These are phyloP conservation scores for Nephila pilipes DNA, from an alignment of 1,140 invertebrate species.

Conservation along the genomic window DNA sequence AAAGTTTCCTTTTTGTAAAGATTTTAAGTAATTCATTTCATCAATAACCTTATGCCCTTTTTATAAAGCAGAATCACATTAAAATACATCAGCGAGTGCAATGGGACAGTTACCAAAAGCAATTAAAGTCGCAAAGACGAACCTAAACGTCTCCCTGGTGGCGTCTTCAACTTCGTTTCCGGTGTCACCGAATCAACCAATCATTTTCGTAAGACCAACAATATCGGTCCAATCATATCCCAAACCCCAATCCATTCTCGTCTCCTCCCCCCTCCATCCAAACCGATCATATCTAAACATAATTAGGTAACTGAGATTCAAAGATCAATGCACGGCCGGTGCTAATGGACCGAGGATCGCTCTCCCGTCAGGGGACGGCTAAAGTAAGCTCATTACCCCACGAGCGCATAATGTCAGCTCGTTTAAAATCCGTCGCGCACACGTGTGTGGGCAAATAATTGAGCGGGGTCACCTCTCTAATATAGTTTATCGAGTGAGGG, in stretches of 20 bases:
- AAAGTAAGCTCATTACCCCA: constrained; percentile 48
- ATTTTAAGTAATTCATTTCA: too few relatives aligned
- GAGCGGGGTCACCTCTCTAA: constrained; percentile 72
- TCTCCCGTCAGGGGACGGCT: background rate
- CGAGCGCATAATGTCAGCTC: constrained; percentile 49
- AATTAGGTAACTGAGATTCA: constrained; percentile 26
- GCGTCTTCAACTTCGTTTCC: background rate
- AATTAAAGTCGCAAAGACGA: too few relatives aligned
- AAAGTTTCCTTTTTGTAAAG: too few relatives aligned
- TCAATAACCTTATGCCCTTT: too few relatives aligned
- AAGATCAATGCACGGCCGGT: background rate
- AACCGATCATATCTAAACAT: background rate
- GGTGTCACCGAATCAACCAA: background rate
- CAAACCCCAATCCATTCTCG: background rate
- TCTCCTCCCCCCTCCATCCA: background rate
- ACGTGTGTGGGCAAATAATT: constrained; percentile 71
- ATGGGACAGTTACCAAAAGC: too few relatives aligned
- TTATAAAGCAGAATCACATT: too few relatives aligned
- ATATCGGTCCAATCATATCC: background rate
- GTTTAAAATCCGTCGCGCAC: constrained; percentile 48
- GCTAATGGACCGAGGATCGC: background rate
- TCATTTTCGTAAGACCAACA: background rate
- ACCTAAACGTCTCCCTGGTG: too few relatives aligned
- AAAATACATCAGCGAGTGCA: too few relatives aligned
- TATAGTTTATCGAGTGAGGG: constrained; percentile 42